Base-by-base conservation (phyloP, 2,888 invertebrate species). In the Salticus scenicus region DNA sequence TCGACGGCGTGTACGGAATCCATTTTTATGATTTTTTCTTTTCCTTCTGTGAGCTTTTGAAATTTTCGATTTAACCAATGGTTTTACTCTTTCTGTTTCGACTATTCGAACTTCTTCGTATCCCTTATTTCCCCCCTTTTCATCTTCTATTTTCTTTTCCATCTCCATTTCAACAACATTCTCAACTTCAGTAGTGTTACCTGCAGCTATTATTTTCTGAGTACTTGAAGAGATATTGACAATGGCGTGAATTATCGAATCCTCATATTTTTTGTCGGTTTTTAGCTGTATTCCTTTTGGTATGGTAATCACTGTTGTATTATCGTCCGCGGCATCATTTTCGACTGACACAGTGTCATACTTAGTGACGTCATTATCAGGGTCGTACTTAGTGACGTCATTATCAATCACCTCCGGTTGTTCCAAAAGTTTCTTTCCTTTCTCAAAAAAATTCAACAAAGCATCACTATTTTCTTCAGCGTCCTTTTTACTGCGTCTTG, bases 151-250 rank as follows among this genome's bases (percentile, higher is more conserved):
- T 37, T 67, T 33, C 30, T 80, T 73, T n/a, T 73, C 73, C 73
- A 80, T 47, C 33, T 51, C 51, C 80, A 80, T 80, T 27, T 80
- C 67, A n/a, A 80, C 73, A 20, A 80, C 51, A 24, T 80, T 73
- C 28, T 80, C 73, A 14, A 80, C 28, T 4, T 74, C 57, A 10
- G 28, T 57, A 0, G 0, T 51, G 20, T 73, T 47, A 2, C 28
- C 33, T 2, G 20, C 14, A 1, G 41, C 33, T 5, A 37, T 0
- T 0, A 66, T 41, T 10, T 57, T 64, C 14, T 64, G 27, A 4
- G 81, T 74, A 64, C 57, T 31, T 0, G 47, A 51, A 1, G 82
- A 76, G 27, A 64, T 47, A 12, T 57, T 57, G 1, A 57, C 57
- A 24, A 24, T 24, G 2, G 8, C 12, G 2, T 24, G 14, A 57